Conservation (phyloP, 2,888 invertebrate genomes). For the Megastigmus dorsalis region DNA sequence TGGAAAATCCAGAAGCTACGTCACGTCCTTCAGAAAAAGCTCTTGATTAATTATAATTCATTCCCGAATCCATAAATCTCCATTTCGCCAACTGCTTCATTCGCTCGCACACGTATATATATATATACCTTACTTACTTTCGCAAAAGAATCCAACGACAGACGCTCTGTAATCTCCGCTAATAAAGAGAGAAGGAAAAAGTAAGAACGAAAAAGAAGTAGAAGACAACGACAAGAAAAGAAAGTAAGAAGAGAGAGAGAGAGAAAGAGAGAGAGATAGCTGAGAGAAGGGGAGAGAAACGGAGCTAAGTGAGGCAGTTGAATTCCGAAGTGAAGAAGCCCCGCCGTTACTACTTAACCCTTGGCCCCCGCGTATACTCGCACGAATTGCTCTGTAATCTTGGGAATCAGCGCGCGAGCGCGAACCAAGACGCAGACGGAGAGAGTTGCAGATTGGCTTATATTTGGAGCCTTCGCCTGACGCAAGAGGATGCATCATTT, state of each 20-base stretch:
- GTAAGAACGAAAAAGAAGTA: neutral
- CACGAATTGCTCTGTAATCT: constrained; percentile 31
- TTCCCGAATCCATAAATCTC: too few species aligned
- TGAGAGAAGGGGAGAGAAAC: neutral
- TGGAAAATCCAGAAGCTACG: too few species aligned
- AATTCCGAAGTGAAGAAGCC: constrained; percentile 16
- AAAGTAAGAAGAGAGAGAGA: neutral
- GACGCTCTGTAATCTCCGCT: constrained; percentile 14
- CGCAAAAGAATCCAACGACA: too few species aligned
- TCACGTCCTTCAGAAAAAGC: too few species aligned
- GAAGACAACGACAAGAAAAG: neutral
- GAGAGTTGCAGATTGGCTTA: neutral
- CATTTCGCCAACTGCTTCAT: too few species aligned
- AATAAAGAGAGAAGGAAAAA: constrained; percentile 22
- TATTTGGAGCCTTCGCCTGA: constrained; percentile 4
- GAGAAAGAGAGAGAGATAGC: too few species aligned
- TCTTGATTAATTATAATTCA: too few species aligned
- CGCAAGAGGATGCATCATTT: constrained; percentile 34
- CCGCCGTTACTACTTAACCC: constrained; percentile 18
- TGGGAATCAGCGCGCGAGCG: neutral
- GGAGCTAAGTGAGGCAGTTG: constrained; percentile 12
- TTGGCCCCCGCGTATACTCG: neutral
- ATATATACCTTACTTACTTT: too few species aligned
- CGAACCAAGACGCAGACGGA: too few species aligned
- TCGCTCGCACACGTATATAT: too few species aligned